Evolutionary conservation across 1,140 invertebrate genomes (phyloP).

Genomic region (Physella acuta): DNA sequence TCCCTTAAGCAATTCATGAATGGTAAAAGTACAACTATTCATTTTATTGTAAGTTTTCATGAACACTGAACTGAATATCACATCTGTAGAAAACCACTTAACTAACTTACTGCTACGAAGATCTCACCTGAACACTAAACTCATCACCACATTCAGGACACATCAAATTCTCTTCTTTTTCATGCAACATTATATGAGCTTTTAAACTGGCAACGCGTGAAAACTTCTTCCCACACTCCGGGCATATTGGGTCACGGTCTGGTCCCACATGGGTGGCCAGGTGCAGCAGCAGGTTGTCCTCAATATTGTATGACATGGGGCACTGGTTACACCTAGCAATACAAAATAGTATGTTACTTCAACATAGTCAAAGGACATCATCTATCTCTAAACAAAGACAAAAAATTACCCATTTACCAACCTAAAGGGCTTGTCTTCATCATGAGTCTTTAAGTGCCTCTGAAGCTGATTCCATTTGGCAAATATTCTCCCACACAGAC

Average conservation of each 20-base stretch:
- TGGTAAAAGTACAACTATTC: too few species aligned
- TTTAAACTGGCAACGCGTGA: slow-evolving; percentile 71
- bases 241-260: slow-evolving; percentile 63
- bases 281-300: slow-evolving; percentile 68
- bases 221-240: slow-evolving; percentile 70
- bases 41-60: too few species aligned
- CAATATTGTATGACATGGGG: slow-evolving; percentile 68
- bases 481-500: slow-evolving; percentile 65
- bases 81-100: too few species aligned
- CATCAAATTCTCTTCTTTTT: slow-evolving; percentile 70
- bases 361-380: background rate
- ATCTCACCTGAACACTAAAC: slow-evolving; percentile 68
- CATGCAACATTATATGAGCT: slow-evolving; percentile 71
- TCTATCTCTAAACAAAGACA: background rate
- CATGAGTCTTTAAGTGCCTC: slow-evolving; percentile 66
- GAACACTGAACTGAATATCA: too few species aligned
- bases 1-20: too few species aligned
- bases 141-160: slow-evolving; percentile 73
- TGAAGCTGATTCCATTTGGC: slow-evolving; percentile 63
- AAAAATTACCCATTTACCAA: background rate
- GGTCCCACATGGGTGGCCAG: slow-evolving; percentile 65
- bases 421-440: slow-evolving; percentile 67
- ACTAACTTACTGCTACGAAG: too few species aligned
- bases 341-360: background rate
- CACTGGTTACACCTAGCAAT: slow-evolving; percentile 64